Evolutionary conservation across 2,888 invertebrate genomes (phyloP), one percentile per base, ranked within the genome.

Genomic region (Tenthredo scrophulariae): DNA sequence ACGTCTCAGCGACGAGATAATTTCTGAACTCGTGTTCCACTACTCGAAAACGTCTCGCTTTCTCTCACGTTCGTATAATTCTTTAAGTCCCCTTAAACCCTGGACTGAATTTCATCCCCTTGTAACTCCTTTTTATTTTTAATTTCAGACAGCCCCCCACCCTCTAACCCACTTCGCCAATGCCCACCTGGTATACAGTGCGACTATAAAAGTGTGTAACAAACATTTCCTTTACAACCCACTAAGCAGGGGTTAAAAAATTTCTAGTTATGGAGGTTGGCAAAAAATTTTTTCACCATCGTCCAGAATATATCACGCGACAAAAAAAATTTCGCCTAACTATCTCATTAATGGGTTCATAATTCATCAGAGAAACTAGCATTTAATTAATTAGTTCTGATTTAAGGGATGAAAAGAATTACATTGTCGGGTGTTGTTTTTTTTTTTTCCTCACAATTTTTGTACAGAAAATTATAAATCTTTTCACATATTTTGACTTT

Each of bases 41-140:
- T 29, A 54, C 54, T 54, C 54, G 54, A 54, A 54, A n/a, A 54
- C 54, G n/a, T 54, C 54, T 54, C n/a, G 18, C 7, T 54, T 40
- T 72, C n/a, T 72, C 15, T 40, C 37, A 37, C n/a, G 18, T 40
- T 40, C 22, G 37, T n/a, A 10, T n/a, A 10, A 22, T 22, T 46
- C 26, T 75, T 46, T 46, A 26, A 50, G n/a, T 13, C 40, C 40
- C 37, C 72, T 13, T 13, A 18, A 33, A 40, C n/a, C 37, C 22
- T 18, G 7, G 18, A 72, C 18, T 10, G 37, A 46, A 10, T 40
- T 46, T 26, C 75, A 54, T 58, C 79, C 54, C n/a, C 37, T 33
- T 80, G 40, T 80, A 80, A 80, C 80, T 80, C 80, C 26, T 80
- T 80, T 58, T 79, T 79, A 82, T 82, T 82, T 82, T 82, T 82